A percentile compares a stretch with the other conserved stretches of the same genome.
phyloP scores from a whole-genome alignment of 2,888 invertebrate genomes.

The Zonitis immaculata region DNA sequence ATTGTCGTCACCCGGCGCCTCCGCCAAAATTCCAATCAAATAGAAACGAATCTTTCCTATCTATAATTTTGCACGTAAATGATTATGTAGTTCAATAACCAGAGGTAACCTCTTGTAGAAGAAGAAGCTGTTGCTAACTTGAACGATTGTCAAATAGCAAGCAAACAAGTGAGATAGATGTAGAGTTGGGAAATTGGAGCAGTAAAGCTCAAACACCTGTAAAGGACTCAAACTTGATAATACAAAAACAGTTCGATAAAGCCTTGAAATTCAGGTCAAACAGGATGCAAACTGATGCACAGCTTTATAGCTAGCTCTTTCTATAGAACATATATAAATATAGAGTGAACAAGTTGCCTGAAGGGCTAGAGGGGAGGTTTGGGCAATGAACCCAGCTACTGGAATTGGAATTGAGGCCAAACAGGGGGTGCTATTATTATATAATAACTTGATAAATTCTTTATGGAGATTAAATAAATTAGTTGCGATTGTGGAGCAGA shows the following conservation, averaged over 20 bases:
- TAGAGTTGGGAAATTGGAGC: neutral
- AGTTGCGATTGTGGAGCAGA: too few relatives aligned
- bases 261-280: constrained; percentile 47
- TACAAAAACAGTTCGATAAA: constrained; percentile 39
- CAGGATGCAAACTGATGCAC: constrained; percentile 34
- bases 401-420: neutral
- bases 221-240: constrained; percentile 2
- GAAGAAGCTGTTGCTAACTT: neutral
- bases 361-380: too few relatives aligned
- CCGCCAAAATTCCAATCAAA: too few relatives aligned
- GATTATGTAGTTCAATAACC: neutral
- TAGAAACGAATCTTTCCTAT: too few relatives aligned
- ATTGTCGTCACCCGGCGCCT: too few relatives aligned
- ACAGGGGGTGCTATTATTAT: neutral
- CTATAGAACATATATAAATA: neutral
- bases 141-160: neutral
- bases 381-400: constrained; percentile 1
- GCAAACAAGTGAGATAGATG: neutral
- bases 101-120: neutral
- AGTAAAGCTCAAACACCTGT: constrained; percentile 22
- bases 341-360: too few relatives aligned
- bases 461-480: too few relatives aligned
- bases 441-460: too few relatives aligned
- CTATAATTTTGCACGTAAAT: too few relatives aligned
- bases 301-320: neutral